Evolutionary conservation across 1,140 invertebrate species (phyloP), one percentile per base, ranked within the genome.

Genomic region (Leptinotarsa defecta): DNA sequence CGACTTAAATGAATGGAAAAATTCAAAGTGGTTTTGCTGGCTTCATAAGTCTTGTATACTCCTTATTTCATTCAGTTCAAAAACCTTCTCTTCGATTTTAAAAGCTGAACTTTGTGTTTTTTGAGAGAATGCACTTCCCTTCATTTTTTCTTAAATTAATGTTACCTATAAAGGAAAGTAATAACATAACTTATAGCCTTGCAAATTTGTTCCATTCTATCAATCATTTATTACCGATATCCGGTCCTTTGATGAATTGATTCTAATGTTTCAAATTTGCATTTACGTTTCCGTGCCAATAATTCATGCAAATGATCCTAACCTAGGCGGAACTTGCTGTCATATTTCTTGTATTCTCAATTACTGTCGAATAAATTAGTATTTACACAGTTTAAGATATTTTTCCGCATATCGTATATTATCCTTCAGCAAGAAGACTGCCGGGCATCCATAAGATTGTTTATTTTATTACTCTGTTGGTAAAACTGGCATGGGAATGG

Each of bases 321-420:
- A 19, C n/a, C 13, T n/a, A 17, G 15, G 52, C 52, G 52, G 52
- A 57, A 57, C 52, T 57, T 15, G 52, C 15, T 19, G n/a, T 57
- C 52, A 57, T 57, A 15, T 57, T 57, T 57, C 52, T 15, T 57
- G 52, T 57, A 57, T 19, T n/a, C 52, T 57, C 52, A 57, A 57
- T 57, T 57, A 57, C 13, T 19, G 15, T 57, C 52, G 52, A 57
- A 57, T 57, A 57, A 5, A 57, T 57, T 57, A 15, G n/a, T 57
- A 57, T 57, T 57, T 57, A 57, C 52, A 19, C 52, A 57, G n/a
- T 57, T 57, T 57, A 57, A 57, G 52, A 19, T 57, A 57, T 57
- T 57, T 57, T 57, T 57, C 52, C 52, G 52, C 52, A 57, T 57
- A 19, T 57, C 52, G 52, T 57, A 57, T 17, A 57, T 57, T 57